Evolutionary conservation across 2,888 invertebrate species (phyloP), one percentile per base, ranked within the genome.

Genomic region (Patella pellucida): DNA sequence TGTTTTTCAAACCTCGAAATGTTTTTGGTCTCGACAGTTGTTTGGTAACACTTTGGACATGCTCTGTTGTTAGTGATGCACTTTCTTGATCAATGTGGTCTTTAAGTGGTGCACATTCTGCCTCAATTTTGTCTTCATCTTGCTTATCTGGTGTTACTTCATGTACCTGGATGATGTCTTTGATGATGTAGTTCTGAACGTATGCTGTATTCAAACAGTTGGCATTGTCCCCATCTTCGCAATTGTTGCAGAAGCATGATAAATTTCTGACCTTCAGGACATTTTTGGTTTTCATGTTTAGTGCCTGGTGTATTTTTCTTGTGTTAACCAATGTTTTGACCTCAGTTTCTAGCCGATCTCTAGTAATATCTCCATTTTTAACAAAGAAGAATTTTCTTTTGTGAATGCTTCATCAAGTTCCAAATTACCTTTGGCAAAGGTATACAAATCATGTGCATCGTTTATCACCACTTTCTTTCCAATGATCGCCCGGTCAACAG

Each of bases 401-500:
- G 74, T 23, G 2, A 70, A 23, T 23, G 31, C 51, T 27, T 77
- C 76, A 72, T 81, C 72, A 16, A 75, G 11, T 68, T 31, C 52
- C 67, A 78, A 52, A 56, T 78, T 56, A 19, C 27, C 51, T 23
- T 77, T 16, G 52, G 75, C 72, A 23, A 68, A 81, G 19, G 50
- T 51, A 70, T 51, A 79, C 15, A 80, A 14, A 56, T 81, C 80
- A 62, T 77, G 52, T 71, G 80, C 79, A 72, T 50, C 68, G 73
- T 78, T 80, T 14, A 81, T 73, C 31, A 81, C 56, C 4, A 76
- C 78, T 62, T 78, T 72, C 14, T 74, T 76, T 9, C 79, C 78
- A 56, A 74, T 74, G 15, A 82, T 79, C 4, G 81, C 82, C 27
- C 77, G 74, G 50, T 81, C 79, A 23, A 82, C 27, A 15, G 76